Conservation (phyloP, 2,888 invertebrate species). For the Bunonema sp. region DNA sequence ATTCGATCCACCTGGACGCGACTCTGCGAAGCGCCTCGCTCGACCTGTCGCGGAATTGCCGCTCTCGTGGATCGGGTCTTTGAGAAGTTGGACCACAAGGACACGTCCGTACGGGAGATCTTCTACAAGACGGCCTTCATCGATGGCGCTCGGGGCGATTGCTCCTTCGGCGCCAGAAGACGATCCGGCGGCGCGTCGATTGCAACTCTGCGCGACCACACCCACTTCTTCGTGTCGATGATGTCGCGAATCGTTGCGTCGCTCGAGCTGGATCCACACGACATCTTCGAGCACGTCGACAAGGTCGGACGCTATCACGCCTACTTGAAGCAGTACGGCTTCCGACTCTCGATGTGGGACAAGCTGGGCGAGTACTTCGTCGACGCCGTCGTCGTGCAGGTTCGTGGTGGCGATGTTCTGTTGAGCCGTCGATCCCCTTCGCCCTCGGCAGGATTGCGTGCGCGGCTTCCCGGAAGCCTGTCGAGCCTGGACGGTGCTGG, state of each 20-base stretch:
- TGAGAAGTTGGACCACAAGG: slow-evolving; percentile 16
- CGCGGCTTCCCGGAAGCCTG: slow-evolving; percentile 35
- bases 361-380: slow-evolving; percentile 33
- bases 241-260: slow-evolving; percentile 27
- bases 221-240: slow-evolving; percentile 37
- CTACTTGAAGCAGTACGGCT: slow-evolving; percentile 27
- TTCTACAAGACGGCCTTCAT: slow-evolving; percentile 40
- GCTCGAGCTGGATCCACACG: slow-evolving; percentile 24
- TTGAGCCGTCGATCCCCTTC: neutral
- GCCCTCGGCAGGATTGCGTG: slow-evolving; percentile 24
- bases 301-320: slow-evolving; percentile 29
- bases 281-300: slow-evolving; percentile 33
- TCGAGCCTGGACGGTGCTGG: slow-evolving; percentile 30
- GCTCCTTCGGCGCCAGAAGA: neutral
- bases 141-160: slow-evolving; percentile 10
- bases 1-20: slow-evolving; percentile 31
- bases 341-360: slow-evolving; percentile 31
- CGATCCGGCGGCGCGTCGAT: slow-evolving; percentile 11
- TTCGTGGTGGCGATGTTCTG: slow-evolving; percentile 3
- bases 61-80: slow-evolving; percentile 33
- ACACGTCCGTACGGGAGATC: slow-evolving; percentile 26
- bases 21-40: slow-evolving; percentile 32
- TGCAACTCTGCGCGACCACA: slow-evolving; percentile 33
- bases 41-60: slow-evolving; percentile 34
- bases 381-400: slow-evolving; percentile 36